Evolutionary conservation across 2,797 vertebrate genomes (phyloP), one percentile per base, ranked within the genome.

Genomic region (Thunnus albacares): DNA sequence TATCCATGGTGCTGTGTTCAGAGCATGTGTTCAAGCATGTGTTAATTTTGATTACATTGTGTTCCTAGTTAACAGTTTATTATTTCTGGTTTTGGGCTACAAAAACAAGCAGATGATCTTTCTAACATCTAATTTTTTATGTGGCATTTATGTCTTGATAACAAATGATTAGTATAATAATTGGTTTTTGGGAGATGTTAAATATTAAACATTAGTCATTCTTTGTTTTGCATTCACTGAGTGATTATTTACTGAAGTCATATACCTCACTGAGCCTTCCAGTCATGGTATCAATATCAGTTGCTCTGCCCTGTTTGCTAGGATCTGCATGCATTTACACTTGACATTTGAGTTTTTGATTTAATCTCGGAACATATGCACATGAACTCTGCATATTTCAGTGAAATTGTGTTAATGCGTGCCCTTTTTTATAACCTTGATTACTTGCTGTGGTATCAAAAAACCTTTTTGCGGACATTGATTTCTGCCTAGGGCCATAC

Each of bases 341-440:
- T 92, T 94, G 92, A 94, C 93, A 94, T 94, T 94, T 94, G 87
- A 88, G 87, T 91, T 87, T 93, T 86, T 89, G 77, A 92, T 95
- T 93, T 92, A 91, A 94, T 93, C 89, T 85, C 5, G 4, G 70
- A 90, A 92, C 89, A 90, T 92, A 92, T 93, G 89, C 89, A 91
- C 85, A 90, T 93, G 89, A 92, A 93, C 90, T 92, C 89, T 92
- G 79, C 92, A 95, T 94, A 94, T 93, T 93, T 90, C 88, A 79
- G 72, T 63, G 85, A 86, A 85, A 87, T 59, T 91, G 87, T 90
- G 91, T 93, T 92, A 95, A 93, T 93, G 87, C 69, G 8, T 92
- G 91, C 78, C 93, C 92, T 94, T 92, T 92, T 84, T 86, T 43
- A 70, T 92, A 93, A 94, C 89, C 90, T 93, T 92, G 92, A 94